These are phyloP conservation scores for Scaptomyza tumidula DNA, from an alignment of 2,888 invertebrate genomes.

Conservation along the genomic window DNA sequence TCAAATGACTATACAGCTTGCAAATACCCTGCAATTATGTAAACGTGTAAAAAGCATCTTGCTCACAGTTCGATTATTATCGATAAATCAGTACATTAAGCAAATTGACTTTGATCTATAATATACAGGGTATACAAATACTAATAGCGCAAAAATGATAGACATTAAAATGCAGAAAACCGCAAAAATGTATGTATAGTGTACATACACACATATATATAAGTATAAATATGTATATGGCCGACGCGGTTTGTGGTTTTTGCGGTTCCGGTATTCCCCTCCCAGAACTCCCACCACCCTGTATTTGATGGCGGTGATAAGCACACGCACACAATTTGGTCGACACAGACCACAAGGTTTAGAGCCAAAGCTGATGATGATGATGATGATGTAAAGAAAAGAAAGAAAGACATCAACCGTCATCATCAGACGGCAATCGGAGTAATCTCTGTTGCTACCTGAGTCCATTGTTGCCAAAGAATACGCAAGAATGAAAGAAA, in stretches of 20 bases:
- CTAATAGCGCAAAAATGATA: constrained; percentile 23
- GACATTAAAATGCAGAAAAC: constrained; percentile 45
- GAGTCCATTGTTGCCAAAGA: constrained; percentile 30
- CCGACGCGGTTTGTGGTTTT: constrained; percentile 65
- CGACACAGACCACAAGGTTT: neutral
- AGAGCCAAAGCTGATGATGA: constrained; percentile 17
- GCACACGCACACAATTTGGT: constrained; percentile 37
- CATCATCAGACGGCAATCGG: constrained; percentile 31
- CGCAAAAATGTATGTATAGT: constrained; percentile 25
- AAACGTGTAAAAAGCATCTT: neutral
- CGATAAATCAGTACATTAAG: neutral
- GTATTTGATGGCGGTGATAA: constrained; percentile 18
- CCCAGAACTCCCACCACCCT: neutral
- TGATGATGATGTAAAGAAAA: constrained; percentile 25
- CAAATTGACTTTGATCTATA: neutral
- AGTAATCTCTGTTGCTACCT: constrained; percentile 45
- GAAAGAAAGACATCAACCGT: constrained; percentile 27
- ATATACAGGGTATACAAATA: neutral
- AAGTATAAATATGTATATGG: no score
- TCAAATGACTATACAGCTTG: neutral
- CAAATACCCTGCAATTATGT: neutral
- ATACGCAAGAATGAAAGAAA: constrained; percentile 27
- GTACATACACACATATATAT: neutral
- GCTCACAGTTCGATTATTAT: neutral
- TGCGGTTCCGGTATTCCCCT: constrained; percentile 41